Conservation (phyloP, 2,888 invertebrate species). For the Tenthredo livida region DNA sequence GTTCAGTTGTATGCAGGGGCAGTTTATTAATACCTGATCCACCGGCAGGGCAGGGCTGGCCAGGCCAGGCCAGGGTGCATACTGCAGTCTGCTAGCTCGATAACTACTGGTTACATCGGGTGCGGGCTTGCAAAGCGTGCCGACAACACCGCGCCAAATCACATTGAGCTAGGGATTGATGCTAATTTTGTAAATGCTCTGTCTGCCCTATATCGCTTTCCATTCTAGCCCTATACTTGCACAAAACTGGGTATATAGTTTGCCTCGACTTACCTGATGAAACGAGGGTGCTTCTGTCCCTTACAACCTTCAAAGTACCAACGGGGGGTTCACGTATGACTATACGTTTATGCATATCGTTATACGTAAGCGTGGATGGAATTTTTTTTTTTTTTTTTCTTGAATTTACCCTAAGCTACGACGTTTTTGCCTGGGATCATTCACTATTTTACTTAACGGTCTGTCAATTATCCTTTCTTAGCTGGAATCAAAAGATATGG, state of each 20-base stretch:
- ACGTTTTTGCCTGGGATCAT: conserved; percentile 10
- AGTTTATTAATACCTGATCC: conserved; percentile 54
- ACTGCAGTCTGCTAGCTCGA: conserved; percentile 43
- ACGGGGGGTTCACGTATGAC: neutral
- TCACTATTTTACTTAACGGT: neutral
- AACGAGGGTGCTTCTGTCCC: neutral
- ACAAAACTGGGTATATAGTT: neutral
- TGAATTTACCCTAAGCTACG: neutral
- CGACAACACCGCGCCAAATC: conserved; percentile 43
- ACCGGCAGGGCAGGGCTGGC: neutral
- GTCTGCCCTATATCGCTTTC: neutral
- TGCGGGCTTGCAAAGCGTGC: conserved; percentile 48
- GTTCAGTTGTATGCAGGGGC: conserved; percentile 52
- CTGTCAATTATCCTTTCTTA: conserved; percentile 16
- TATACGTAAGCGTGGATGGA: neutral
- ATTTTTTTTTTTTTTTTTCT: neutral
- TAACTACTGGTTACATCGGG: conserved; percentile 53
- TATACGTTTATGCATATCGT: neutral
- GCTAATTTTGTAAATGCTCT: conserved; percentile 50
- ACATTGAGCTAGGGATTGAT: conserved; percentile 40
- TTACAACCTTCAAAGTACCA: neutral
- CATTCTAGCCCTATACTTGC: neutral
- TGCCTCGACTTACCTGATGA: neutral
- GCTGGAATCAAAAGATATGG: conserved; percentile 4
- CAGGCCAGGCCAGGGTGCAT: neutral